Evolutionary conservation across 2,888 invertebrate genomes (phyloP), one percentile per base, ranked within the genome.

Genomic region (Aelia acuminata): DNA sequence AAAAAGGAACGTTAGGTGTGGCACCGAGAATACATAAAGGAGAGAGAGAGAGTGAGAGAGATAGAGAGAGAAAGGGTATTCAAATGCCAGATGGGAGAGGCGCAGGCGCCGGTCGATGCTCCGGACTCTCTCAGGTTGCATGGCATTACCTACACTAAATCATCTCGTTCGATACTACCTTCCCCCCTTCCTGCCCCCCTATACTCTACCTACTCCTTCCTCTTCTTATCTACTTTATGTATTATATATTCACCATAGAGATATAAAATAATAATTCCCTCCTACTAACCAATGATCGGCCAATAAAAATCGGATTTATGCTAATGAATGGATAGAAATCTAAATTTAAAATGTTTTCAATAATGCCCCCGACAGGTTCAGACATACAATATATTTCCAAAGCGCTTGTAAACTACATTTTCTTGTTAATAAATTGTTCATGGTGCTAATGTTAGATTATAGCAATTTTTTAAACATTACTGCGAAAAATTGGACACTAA

Each of bases 81-180:
- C 75, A 75, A 75, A 75, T 75, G 75, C 39, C 39, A 75, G 47
- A 0, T 47, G 57, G 2, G 43, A 13, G 13, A 39, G 2, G 86
- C 49, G 86, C 86, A 86, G 18, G 86, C 86, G 57, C 86, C 57
- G 86, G 86, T 86, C 86, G 86, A 86, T 86, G 75, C 75, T 8
- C 18, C 3, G 10, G 31, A 43, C 4, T 35, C 22, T 35, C 53
- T 35, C 85, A 53, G 85, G 85, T 85, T 86, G 86, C 86, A 86
- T 86, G 39, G 86, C 86, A 86, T 86, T 86, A 86, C 86, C 86
- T 86, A 63, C 57, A 49, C 86, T 86, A 86, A 86, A 86, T 86
- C 86, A 86, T 86, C 49, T 39, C 86, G 86, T 47, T 86, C 86
- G 86, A 86, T 86, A 86, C 39, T 75, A 1, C 43, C 84, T 20